phyloP scores from a whole-genome alignment of 2,888 invertebrate genomes.

The Drosophila aldrichi region DNA sequence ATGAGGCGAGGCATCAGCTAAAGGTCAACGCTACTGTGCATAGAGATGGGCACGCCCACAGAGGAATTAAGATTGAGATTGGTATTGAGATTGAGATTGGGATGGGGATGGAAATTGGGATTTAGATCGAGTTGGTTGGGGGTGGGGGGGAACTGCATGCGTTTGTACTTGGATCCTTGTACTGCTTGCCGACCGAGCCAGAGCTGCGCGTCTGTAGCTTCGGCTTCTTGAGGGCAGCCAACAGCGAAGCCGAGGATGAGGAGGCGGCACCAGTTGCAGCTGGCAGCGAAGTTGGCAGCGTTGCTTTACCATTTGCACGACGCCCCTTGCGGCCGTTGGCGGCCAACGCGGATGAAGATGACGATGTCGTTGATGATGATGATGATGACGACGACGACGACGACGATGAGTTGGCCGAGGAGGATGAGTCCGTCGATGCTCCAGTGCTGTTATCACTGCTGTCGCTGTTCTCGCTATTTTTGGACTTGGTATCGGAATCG shows the following conservation, averaged over 20 bases:
- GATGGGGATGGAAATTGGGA: no score
- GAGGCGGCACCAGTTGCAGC: constrained; percentile 23
- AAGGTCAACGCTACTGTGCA: constrained; percentile 42
- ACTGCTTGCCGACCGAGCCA: constrained; percentile 67
- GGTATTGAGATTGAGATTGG: background rate
- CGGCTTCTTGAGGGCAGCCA: constrained; percentile 64
- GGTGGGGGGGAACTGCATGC: background rate
- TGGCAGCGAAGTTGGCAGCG: background rate
- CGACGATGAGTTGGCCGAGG: constrained; percentile 38
- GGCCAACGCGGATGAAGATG: constrained; percentile 21
- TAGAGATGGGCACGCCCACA: background rate
- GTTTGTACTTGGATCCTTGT: constrained; percentile 84
- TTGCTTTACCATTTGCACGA: constrained; percentile 56
- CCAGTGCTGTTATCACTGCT: constrained; percentile 43
- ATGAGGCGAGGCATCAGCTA: constrained; percentile 21
- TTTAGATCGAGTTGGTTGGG: background rate
- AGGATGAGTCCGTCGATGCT: constrained; percentile 29
- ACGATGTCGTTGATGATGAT: constrained; percentile 31
- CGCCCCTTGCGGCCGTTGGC: constrained; percentile 9
- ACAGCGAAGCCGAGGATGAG: constrained; percentile 44
- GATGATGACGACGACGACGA: constrained; percentile 33
- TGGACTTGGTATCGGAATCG: constrained; percentile 42
- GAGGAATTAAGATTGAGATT: background rate
- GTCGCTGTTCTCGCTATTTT: constrained; percentile 22
- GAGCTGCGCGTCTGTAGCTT: constrained; percentile 66